Evolutionary conservation across 2,888 invertebrate genomes (phyloP).

Genomic region (Drosophila anomelani): DNA sequence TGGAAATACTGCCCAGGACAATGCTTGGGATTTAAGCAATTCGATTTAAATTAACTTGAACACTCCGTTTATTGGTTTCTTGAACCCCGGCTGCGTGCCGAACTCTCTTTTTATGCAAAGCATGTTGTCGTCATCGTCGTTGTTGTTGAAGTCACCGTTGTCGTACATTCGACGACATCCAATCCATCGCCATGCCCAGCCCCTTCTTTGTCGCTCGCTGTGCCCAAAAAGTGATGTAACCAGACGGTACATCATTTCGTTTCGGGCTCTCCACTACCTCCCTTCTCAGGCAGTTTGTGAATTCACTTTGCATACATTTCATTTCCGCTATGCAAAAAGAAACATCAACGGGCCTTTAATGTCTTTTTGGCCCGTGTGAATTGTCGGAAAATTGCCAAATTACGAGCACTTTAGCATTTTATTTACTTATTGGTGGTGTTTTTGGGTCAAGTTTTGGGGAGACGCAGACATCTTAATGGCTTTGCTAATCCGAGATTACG

Average conservation of each 20-base stretch:
- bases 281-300: constrained; percentile 2
- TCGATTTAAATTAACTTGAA: constrained; percentile 23
- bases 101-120: constrained; percentile 47
- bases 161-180: constrained; percentile 14
- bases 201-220: constrained; percentile 46
- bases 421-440: constrained; percentile 28
- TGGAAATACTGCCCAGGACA: constrained; percentile 16
- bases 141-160: background rate
- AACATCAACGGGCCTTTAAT: constrained; percentile 38
- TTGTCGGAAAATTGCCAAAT: constrained; percentile 30
- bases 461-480: constrained; percentile 7
- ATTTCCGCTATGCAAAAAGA: constrained; percentile 65
- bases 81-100: constrained; percentile 48
- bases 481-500: constrained; percentile 8
- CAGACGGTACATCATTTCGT: constrained; percentile 35
- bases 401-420: constrained; percentile 9
- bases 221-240: constrained; percentile 67
- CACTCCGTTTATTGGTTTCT: constrained; percentile 61
- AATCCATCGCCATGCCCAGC: constrained; percentile 1
- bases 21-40: constrained; percentile 14
- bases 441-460: constrained; percentile 56
- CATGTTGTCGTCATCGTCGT: constrained; percentile 56
- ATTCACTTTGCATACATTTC: constrained; percentile 46
- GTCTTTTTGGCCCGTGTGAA: constrained; percentile 67
- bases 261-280: constrained; percentile 25